Evolutionary conservation across 2,797 vertebrate genomes (phyloP), one percentile per base, ranked within the genome.

Genomic region (Arrhamphus sclerolepis): DNA sequence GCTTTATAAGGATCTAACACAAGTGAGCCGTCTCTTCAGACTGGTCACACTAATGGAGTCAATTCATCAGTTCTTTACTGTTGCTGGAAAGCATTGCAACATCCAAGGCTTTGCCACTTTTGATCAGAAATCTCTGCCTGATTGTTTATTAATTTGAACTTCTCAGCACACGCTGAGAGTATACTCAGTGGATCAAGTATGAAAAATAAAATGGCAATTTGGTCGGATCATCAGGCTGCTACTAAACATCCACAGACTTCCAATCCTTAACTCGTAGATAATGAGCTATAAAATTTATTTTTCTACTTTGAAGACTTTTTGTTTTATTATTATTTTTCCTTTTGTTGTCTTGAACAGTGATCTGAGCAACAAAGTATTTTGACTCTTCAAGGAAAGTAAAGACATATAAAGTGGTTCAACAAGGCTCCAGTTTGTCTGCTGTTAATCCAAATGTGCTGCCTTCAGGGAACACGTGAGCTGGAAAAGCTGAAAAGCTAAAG

Each of bases 351-450:
- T 5, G 28, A 68, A 60, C 43, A 50, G 64, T 82, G 71, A 81
- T 75, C 82, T 70, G 75, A 90, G 81, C 75, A 79, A 86, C 67
- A 56, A 68, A 62, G 70, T 62, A 82, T 78, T 58, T 49, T 66
- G 74, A 46, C 46, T 85, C 82, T 82, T 67, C 77, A 74, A 75
- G 82, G 89, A 89, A 83, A 89, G 87, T 87, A 89, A 91, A 72
- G 66, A 91, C 68, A 54, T 61, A 88, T 46, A 65, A 63, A 64
- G 56, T 47, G 65, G 70, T 77, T 75, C 61, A 89, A 83, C 73
- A 63, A 90, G 92, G 91, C 91, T 95, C 91, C 92, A 92, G 88
- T 91, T 89, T 89, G 89, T 94, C 93, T 87, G 91, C 91, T 90
- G 50, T 64, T 73, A 83, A 82, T 91, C 87, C 88, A 94, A 77